phyloP scores from a whole-genome alignment of 2,888 invertebrate genomes.

The Serrognathus titanus region DNA sequence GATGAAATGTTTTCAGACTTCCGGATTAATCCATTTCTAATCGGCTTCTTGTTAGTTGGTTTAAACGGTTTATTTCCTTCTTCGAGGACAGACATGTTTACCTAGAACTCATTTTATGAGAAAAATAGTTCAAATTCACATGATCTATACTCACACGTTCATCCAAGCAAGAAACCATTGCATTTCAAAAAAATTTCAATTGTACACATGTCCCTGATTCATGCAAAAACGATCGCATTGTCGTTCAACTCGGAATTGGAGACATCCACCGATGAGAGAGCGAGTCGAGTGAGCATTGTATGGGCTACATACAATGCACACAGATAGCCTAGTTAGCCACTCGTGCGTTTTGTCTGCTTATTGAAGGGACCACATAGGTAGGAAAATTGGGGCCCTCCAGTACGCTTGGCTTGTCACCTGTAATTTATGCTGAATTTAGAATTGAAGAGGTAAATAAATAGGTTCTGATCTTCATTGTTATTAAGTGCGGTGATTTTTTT shows the following conservation, averaged over 20 bases:
- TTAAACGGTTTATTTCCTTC: too few relatives aligned
- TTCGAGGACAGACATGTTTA: too few relatives aligned
- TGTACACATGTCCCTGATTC: conserved; percentile 11
- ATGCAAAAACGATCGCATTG: conserved; percentile 15
- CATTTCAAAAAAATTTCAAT: conserved; percentile 9
- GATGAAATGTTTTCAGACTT: too few relatives aligned
- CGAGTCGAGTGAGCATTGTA: conserved; percentile 1
- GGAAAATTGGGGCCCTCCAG: conserved; percentile 43
- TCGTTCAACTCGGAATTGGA: conserved; percentile 15
- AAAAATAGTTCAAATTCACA: not conserved
- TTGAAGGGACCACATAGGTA: conserved; percentile 43
- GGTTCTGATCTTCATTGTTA: too few relatives aligned
- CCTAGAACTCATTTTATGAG: not conserved
- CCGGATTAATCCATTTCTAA: too few relatives aligned
- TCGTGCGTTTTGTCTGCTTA: conserved; percentile 27
- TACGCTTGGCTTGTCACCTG: conserved; percentile 33
- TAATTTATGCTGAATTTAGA: too few relatives aligned
- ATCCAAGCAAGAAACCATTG: conserved; percentile 3
- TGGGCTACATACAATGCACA: conserved; percentile 12
- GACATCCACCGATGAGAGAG: conserved; percentile 15
- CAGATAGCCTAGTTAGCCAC: conserved; percentile 32
- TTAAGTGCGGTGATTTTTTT: too few relatives aligned
- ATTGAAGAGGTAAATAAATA: too few relatives aligned
- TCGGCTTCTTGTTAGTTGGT: too few relatives aligned
- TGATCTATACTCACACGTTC: not conserved